Evolutionary conservation across 2,888 invertebrate genomes (phyloP), one percentile per base, ranked within the genome.

Genomic region (Stenodera caucasica): DNA sequence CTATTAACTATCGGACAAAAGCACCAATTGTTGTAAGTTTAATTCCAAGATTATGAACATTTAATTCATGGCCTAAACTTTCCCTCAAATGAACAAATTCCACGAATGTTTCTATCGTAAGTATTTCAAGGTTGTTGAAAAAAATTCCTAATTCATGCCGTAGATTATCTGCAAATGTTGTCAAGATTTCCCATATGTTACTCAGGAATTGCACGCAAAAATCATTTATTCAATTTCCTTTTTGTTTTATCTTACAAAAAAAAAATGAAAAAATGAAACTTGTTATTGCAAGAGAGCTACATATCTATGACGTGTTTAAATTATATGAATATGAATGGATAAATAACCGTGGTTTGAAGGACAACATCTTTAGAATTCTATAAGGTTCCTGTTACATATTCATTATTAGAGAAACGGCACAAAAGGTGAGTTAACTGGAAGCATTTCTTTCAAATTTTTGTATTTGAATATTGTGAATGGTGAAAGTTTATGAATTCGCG

Each of bases 261-360:
- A n/a, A n/a, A n/a, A n/a, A n/a, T n/a, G n/a, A n/a, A n/a, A n/a
- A n/a, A 58, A 58, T 51, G 45, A 60, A 55, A 60, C 53, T 55
- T 56, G 57, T 35, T 56, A 50, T 56, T 55, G 54, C 12, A 53
- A 23, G 14, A 55, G 26, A n/a, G n/a, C 60, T 54, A 57, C 60
- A 60, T 53, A 54, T 49, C 56, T 55, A 53, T 59, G 59, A 59
- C 65, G 65, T 65, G 60, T 65, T 62, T 58, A 65, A 63, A 55
- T 60, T n/a, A n/a, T 58, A 61, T 57, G 61, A 53, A 61, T 61
- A 65, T 65, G 65, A 65, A 65, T 65, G 65, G 57, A 59, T 60
- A 65, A 63, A 65, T 63, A 60, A 61, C 60, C 56, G 55, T 45
- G 21, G 21, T 37, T 55, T 49, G 62, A 65, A 65, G 65, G 65